Base-by-base conservation (phyloP, 2,797 vertebrate genomes). In the Esox masquinongy region DNA sequence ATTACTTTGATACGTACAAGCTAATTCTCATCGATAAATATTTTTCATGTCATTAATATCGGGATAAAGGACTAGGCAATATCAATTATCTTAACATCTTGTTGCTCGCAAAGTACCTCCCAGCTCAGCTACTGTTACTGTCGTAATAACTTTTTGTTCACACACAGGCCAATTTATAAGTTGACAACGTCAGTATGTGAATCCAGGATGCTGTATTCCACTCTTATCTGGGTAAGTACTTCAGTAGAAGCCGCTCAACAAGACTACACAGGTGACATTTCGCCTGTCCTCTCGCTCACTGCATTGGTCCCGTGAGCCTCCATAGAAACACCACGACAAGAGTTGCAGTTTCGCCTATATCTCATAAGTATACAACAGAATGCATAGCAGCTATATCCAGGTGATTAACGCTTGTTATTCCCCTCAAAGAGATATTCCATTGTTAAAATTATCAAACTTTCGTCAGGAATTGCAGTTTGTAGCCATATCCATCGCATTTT, bases 251-350 rank as follows among this genome's bases (percentile, higher is more conserved):
- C 77, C 70, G 69, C 34, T 39, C 29, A 59, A 51, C 29, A 56
- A 29, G 75, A 85, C 74, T 68, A 86, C 84, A 68, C 89, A 84
- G 90, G 88, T 88, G 88, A 90, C 87, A 79, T 47, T 19, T 31
- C 50, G 19, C 78, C 84, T 86, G 89, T 88, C 86, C 87, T 90
- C 61, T 75, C 74, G 86, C 83, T 88, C 78, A 3, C 83, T 74
- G 86, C 76, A 77, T 80, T 36, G 83, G 88, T 92, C 90, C 88
- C 79, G 89, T 80, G 83, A 85, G 88, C 86, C 88, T 91, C 90
- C 88, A 91, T 91, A 77, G 81, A 80, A 50, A 80, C 83, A 86
- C 78, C 88, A 68, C 80, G 74, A 70, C 77, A 75, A 71, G 80
- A 87, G 84, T 91, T 87, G 31, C 85, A 70, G 85, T 81, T 78